Percentiles rank a stretch among this genome's conserved stretches.
phyloP scores from a whole-genome alignment of 2,888 invertebrate genomes.

The Salpingus planirostris region DNA sequence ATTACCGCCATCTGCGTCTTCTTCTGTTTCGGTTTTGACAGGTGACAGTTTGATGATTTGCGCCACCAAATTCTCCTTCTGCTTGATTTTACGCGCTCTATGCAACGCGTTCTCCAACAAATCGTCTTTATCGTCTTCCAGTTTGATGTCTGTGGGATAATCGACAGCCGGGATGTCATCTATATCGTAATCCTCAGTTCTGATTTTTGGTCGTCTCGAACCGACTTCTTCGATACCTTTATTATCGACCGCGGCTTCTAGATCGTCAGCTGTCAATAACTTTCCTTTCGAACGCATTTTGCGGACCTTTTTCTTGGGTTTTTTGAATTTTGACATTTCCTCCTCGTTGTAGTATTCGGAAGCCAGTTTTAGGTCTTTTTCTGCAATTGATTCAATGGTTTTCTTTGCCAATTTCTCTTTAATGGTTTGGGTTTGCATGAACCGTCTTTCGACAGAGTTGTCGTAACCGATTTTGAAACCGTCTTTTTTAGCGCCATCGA shows the following conservation, averaged over 20 bases:
- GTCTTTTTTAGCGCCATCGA: constrained; percentile 60
- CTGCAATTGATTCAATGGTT: constrained; percentile 63
- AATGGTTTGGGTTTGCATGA: constrained; percentile 44
- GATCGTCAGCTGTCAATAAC: constrained; percentile 65
- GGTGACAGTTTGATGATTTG: constrained; percentile 30
- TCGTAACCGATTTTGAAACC: constrained; percentile 72
- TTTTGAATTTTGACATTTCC: constrained; percentile 84
- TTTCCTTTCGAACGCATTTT: constrained; percentile 57
- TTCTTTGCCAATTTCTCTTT: constrained; percentile 56
- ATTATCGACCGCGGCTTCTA: constrained; percentile 39
- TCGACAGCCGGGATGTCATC: constrained; percentile 48
- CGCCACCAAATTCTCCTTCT: constrained; percentile 39
- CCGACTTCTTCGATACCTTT: constrained; percentile 28
- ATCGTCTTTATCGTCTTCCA: constrained; percentile 50
- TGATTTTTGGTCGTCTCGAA: constrained; percentile 28
- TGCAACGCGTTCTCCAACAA: constrained; percentile 47
- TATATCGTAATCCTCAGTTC: constrained; percentile 41
- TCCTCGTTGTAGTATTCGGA: constrained; percentile 81
- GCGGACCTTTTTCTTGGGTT: constrained; percentile 69
- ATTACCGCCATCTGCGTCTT: constrained; percentile 39
- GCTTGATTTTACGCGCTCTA: constrained; percentile 51
- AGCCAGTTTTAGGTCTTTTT: constrained; percentile 62
- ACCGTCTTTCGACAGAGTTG: constrained; percentile 47
- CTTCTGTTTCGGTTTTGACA: constrained; percentile 34
- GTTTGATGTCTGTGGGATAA: constrained; percentile 42